These are phyloP conservation scores for Ctenochaetus hawaiiensis DNA, from an alignment of 2,797 vertebrate species.

Conservation along the genomic window DNA sequence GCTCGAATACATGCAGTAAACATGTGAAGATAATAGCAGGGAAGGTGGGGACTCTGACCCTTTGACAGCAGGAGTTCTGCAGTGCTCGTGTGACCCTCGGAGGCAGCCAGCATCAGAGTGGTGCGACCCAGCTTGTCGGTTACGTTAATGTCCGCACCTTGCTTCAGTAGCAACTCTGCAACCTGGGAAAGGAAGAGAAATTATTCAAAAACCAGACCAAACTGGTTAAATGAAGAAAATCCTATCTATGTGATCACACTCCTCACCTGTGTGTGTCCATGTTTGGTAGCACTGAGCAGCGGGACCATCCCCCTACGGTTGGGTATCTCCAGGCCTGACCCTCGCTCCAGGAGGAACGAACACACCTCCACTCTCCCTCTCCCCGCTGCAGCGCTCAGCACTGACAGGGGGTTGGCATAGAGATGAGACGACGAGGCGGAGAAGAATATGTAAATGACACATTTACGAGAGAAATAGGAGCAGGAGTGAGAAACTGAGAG, in stretches of 20 bases:
- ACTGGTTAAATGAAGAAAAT: neutral
- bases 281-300: conserved; percentile 91
- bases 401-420: conserved; percentile 78
- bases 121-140: conserved; percentile 94
- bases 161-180: conserved; percentile 89
- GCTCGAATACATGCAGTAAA: neutral
- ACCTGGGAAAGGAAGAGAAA: conserved; percentile 82
- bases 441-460: conserved; percentile 67
- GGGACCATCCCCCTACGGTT: conserved; percentile 91
- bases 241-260: neutral
- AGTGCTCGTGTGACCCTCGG: conserved; percentile 92
- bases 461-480: conserved; percentile 58
- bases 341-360: conserved; percentile 87
- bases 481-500: conserved; percentile 43
- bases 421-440: conserved; percentile 54
- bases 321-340: conserved; percentile 85
- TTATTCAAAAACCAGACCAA: neutral
- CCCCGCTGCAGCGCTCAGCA: conserved; percentile 93
- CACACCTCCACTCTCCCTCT: conserved; percentile 93
- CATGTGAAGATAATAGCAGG: neutral
- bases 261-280: conserved; percentile 95
- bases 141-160: conserved; percentile 88
- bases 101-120: conserved; percentile 93
- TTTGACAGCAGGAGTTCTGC: conserved; percentile 92
- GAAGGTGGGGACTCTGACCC: conserved; percentile 80